phyloP scores from a whole-genome alignment of 2,888 invertebrate species.

The Apoda limacodes region DNA sequence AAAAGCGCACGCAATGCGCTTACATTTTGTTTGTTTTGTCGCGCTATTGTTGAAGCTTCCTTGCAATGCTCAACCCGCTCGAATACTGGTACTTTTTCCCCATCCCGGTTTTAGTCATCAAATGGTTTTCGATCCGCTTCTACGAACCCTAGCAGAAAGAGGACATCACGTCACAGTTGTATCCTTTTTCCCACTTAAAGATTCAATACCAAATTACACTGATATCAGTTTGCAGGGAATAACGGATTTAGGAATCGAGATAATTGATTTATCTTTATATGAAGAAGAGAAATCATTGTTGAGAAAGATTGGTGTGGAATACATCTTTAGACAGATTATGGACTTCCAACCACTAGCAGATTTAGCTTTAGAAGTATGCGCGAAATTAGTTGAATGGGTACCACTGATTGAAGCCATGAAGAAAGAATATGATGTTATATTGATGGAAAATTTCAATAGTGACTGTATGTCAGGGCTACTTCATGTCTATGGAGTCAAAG shows the following conservation, averaged over 20 bases:
- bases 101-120: constrained; percentile 74
- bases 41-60: constrained; percentile 28
- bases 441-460: constrained; percentile 73
- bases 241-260: constrained; percentile 39
- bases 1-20: no score
- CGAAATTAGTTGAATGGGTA: constrained; percentile 41
- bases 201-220: constrained; percentile 54
- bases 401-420: constrained; percentile 42
- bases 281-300: constrained; percentile 31
- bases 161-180: constrained; percentile 73
- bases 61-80: constrained; percentile 37
- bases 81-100: constrained; percentile 70
- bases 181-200: constrained; percentile 66
- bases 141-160: constrained; percentile 61
- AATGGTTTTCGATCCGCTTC: constrained; percentile 67
- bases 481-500: constrained; percentile 58
- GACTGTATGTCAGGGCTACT: constrained; percentile 74
- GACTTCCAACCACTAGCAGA: constrained; percentile 38
- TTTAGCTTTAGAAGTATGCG: constrained; percentile 44
- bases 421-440: constrained; percentile 70
- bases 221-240: constrained; percentile 54
- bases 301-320: constrained; percentile 28
- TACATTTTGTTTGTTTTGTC: constrained; percentile 21
- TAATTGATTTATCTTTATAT: constrained; percentile 34
- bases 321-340: constrained; percentile 28